A percentile compares a stretch with the other conserved stretches of the same genome.
These are phyloP conservation scores for Drosophila sp. DNA, from an alignment of 1,140 invertebrate genomes.

Conservation along the genomic window DNA sequence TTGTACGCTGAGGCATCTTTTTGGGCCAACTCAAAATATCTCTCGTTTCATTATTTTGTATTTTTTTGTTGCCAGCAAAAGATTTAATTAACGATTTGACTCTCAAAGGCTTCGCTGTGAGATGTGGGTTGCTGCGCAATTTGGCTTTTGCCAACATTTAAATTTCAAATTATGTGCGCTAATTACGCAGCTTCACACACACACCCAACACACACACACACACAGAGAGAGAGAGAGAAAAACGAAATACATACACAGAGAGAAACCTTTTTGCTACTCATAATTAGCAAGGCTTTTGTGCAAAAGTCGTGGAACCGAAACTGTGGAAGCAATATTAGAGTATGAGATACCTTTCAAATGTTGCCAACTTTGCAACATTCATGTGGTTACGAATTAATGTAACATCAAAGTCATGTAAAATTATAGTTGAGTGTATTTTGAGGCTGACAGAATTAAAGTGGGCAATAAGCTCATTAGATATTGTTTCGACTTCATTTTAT, in stretches of 20 bases:
- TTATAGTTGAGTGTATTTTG: slow-evolving; percentile 18
- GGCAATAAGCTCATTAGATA: slow-evolving; percentile 8
- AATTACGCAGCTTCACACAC: slow-evolving; percentile 64
- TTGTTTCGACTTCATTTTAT: neutral
- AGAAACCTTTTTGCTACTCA: slow-evolving; percentile 66
- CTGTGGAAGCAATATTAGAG: neutral
- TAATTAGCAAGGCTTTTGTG: slow-evolving; percentile 76
- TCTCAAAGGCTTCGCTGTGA: slow-evolving; percentile 69
- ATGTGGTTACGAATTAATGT: neutral
- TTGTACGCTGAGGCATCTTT: slow-evolving; percentile 56
- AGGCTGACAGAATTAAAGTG: slow-evolving; percentile 7
- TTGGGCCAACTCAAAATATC: slow-evolving; percentile 30
- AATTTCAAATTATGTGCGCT: slow-evolving; percentile 83
- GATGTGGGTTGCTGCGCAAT: slow-evolving; percentile 42
- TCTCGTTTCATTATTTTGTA: slow-evolving; percentile 22
- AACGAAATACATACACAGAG: slow-evolving; percentile 17
- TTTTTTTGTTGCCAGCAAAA: slow-evolving; percentile 39
- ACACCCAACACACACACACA: neutral
- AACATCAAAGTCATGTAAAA: slow-evolving; percentile 11
- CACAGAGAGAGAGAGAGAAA: slow-evolving; percentile 40
- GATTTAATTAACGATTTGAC: slow-evolving; percentile 82
- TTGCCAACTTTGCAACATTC: slow-evolving; percentile 3
- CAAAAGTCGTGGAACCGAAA: slow-evolving; percentile 3
- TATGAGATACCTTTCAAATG: slow-evolving; percentile 34
- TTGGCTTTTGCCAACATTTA: slow-evolving; percentile 78